phyloP scores from a whole-genome alignment of 2,797 vertebrate species.

The Parauchenoglanis punctatus region DNA sequence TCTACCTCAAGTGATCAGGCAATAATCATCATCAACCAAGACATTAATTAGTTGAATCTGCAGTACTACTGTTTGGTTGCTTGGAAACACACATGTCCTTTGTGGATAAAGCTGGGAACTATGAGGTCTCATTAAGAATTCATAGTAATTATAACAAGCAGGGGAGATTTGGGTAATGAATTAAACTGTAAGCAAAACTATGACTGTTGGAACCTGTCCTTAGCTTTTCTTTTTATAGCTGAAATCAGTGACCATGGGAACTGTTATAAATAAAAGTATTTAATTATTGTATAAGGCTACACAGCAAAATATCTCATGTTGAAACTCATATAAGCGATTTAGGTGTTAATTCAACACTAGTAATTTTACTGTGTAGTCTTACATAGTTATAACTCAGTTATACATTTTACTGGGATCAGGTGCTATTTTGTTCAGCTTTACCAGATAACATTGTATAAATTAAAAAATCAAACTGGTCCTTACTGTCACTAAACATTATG shows the following conservation, averaged over 20 bases:
- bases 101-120: constrained; percentile 7
- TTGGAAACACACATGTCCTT: constrained; percentile 32
- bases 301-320: constrained; percentile 62
- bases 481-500: neutral
- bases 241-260: neutral
- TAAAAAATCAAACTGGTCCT: neutral
- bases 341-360: constrained; percentile 27
- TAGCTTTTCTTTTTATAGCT: neutral
- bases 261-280: neutral
- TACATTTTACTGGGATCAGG: neutral
- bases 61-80: constrained; percentile 33
- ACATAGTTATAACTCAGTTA: neutral
- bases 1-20: constrained; percentile 4
- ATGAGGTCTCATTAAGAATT: constrained; percentile 3
- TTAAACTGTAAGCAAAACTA: constrained; percentile 5
- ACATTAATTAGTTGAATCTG: constrained; percentile 17
- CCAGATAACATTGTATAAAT: neutral
- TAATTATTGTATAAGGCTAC: neutral
- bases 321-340: constrained; percentile 41
- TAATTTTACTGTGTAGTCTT: neutral
- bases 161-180: neutral
- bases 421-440: neutral
- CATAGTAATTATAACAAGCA: constrained; percentile 4
- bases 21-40: constrained; percentile 1
- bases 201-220: neutral